Percentiles rank a stretch among this genome's conserved stretches.
phyloP scores from a whole-genome alignment of 1,140 invertebrate species.

The Trypoxylus dichotomus region DNA sequence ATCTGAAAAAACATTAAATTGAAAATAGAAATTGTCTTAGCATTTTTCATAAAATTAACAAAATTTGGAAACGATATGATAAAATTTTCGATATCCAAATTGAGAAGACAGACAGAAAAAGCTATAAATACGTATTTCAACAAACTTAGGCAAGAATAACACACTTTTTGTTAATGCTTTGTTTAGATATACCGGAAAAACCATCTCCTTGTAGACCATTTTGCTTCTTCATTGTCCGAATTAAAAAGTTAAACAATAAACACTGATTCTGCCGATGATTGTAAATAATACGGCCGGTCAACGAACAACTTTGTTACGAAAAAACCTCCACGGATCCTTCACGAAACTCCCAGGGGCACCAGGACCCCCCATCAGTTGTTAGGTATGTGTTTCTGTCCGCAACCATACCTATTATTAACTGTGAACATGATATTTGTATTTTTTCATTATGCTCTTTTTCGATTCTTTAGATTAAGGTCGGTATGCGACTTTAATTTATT shows the following conservation, averaged over 20 bases:
- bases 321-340: not conserved
- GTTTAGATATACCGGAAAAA: no score
- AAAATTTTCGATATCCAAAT: no score
- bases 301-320: slow-evolving; percentile 33
- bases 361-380: not conserved
- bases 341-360: not conserved
- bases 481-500: no score
- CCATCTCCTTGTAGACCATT: no score
- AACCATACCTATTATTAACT: slow-evolving; percentile 36
- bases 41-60: no score
- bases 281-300: slow-evolving; percentile 32
- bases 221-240: not conserved
- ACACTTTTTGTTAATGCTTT: no score
- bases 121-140: no score
- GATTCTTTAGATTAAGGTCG: not conserved
- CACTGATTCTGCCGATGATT: slow-evolving; percentile 25
- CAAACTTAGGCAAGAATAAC: no score
- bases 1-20: no score
- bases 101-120: no score
- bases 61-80: no score
- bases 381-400: slow-evolving; percentile 33
- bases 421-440: slow-evolving; percentile 31
- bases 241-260: not conserved
- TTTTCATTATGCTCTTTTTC: not conserved
- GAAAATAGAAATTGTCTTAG: no score